phyloP scores from a whole-genome alignment of 2,797 vertebrate species.

The Sitta carolinensis region DNA sequence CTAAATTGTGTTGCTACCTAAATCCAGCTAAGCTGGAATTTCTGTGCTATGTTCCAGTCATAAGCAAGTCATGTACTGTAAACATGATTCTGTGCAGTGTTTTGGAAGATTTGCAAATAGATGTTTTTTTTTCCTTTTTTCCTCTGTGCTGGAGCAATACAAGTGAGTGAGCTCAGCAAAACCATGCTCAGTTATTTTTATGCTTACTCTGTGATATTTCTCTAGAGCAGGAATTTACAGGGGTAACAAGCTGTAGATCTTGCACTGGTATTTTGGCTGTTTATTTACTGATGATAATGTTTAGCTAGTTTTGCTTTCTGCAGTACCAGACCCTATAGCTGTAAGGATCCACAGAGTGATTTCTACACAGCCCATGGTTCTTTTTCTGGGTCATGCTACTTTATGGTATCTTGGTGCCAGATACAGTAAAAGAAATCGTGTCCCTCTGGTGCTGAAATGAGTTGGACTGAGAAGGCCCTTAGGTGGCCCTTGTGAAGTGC shows the following conservation, averaged over 20 bases:
- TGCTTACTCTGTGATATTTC: background rate
- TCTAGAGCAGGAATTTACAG: constrained; percentile 1
- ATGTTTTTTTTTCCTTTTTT: background rate
- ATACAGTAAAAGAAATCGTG: background rate
- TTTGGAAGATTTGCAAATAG: background rate
- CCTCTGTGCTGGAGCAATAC: background rate
- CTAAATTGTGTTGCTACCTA: background rate
- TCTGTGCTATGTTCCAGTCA: background rate
- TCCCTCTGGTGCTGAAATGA: background rate
- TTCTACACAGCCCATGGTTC: background rate
- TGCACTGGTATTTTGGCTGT: background rate
- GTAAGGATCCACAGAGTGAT: background rate
- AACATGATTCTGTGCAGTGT: background rate
- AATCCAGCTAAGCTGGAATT: background rate
- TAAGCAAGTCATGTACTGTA: background rate
- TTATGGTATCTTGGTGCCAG: background rate
- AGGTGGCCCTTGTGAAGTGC: background rate
- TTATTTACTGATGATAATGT: background rate
- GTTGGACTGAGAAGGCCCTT: background rate
- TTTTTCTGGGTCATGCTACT: background rate
- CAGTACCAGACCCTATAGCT: background rate
- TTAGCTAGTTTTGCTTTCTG: background rate
- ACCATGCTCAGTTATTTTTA: background rate
- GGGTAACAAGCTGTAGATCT: background rate
- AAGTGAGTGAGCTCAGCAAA: background rate